Percentiles rank a stretch among this genome's conserved stretches.
phyloP scores from a whole-genome alignment of 2,113 vertebrate species.

The Chloebia gouldiae region DNA sequence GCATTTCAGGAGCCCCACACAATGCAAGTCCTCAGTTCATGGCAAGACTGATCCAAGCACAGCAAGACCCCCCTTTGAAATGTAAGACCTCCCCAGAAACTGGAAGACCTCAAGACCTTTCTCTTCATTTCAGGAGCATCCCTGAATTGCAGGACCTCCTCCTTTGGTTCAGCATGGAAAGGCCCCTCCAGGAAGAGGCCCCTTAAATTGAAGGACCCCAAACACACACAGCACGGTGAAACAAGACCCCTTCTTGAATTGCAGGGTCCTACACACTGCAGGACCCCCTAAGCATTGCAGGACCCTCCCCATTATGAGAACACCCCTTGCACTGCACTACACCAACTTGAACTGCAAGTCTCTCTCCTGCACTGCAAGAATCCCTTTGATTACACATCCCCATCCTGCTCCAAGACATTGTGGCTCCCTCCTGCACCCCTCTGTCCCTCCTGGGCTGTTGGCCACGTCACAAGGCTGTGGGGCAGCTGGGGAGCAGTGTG shows the following conservation, averaged over 20 bases:
- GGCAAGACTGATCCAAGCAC: background rate
- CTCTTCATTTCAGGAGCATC: background rate
- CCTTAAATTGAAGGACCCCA: background rate
- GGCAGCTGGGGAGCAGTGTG: background rate
- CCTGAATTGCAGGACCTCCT: background rate
- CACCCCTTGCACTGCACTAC: background rate
- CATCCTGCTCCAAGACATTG: background rate
- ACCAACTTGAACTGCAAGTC: background rate
- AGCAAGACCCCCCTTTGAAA: background rate
- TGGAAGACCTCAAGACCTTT: background rate
- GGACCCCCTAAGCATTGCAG: background rate
- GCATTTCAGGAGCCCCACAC: background rate
- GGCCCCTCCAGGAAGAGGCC: background rate
- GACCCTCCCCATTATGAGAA: background rate
- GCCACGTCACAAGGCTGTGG: background rate
- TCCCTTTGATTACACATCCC: background rate
- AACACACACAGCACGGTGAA: background rate
- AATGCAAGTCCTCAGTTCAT: background rate
- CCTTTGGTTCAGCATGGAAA: background rate
- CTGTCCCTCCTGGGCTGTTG: background rate
- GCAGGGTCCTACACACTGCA: background rate
- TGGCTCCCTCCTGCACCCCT: background rate
- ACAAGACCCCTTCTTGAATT: background rate
- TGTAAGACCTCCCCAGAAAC: background rate
- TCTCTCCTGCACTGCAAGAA: background rate